phyloP scores from a whole-genome alignment of 2,797 vertebrate genomes.

The Sebastes kiyomatsui region DNA sequence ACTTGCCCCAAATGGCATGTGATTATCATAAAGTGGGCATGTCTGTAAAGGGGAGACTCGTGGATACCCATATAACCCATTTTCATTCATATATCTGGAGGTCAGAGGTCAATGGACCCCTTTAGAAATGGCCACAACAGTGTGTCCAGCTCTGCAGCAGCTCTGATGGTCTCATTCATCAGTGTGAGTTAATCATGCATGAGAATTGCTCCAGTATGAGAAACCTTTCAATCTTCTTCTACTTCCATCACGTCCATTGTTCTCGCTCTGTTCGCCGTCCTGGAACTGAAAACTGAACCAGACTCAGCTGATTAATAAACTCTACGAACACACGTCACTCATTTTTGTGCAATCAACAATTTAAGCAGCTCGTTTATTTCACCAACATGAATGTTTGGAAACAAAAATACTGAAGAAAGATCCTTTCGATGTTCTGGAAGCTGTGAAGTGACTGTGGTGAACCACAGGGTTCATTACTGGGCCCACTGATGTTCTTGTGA shows the following conservation, averaged over 20 bases:
- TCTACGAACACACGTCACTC: not conserved
- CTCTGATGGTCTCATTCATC: constrained; percentile 32
- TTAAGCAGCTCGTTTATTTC: not conserved
- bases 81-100: too few species aligned
- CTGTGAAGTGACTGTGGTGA: not conserved
- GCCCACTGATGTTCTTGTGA: not conserved
- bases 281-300: not conserved
- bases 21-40: too few species aligned
- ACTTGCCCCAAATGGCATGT: too few species aligned
- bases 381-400: too few species aligned
- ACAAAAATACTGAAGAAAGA: not conserved
- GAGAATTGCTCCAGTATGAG: constrained; percentile 72
- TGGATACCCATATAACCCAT: too few species aligned
- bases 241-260: constrained; percentile 49
- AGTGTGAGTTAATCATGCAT: constrained; percentile 49
- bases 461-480: not conserved
- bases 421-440: not conserved
- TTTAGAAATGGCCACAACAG: too few species aligned
- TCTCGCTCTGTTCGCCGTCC: not conserved
- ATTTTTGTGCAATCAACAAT: not conserved
- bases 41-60: too few species aligned
- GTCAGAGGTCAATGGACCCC: too few species aligned
- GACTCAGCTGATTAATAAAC: not conserved
- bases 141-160: not conserved
- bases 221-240: constrained; percentile 36